phyloP scores from a whole-genome alignment of 1,140 invertebrate genomes.

The Parapsyche elsis region DNA sequence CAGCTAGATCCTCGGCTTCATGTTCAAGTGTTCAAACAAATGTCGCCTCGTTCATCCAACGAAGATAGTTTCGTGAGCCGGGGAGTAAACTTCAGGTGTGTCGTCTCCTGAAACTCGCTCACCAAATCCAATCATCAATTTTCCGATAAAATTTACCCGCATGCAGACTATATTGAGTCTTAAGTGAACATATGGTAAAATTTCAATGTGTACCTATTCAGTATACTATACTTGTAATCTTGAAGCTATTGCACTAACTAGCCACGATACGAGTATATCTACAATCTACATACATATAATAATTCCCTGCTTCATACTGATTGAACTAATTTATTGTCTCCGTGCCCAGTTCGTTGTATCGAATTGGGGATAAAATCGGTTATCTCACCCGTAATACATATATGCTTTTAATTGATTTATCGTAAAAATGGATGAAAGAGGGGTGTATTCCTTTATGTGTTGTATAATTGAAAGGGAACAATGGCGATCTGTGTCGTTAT shows the following conservation, averaged over 20 bases:
- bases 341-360: neutral
- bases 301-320: neutral
- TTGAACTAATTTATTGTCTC: no score
- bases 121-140: no score
- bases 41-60: slow-evolving; percentile 45
- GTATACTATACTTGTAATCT: no score
- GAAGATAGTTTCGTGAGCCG: neutral
- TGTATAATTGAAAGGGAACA: slow-evolving; percentile 44
- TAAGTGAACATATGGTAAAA: no score
- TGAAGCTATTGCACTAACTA: no score
- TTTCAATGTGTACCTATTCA: no score
- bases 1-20: neutral
- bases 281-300: neutral
- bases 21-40: slow-evolving; percentile 52
- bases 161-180: no score
- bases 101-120: no score
- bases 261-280: neutral
- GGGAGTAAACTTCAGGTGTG: neutral
- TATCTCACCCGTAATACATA: neutral
- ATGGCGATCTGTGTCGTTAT: slow-evolving; percentile 31
- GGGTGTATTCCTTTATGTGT: neutral
- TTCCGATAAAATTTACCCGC: no score
- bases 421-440: neutral
- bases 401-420: neutral
- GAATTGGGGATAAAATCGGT: neutral